Conservation (phyloP, 2,888 invertebrate genomes). For the Eupithecia subfuscata region DNA sequence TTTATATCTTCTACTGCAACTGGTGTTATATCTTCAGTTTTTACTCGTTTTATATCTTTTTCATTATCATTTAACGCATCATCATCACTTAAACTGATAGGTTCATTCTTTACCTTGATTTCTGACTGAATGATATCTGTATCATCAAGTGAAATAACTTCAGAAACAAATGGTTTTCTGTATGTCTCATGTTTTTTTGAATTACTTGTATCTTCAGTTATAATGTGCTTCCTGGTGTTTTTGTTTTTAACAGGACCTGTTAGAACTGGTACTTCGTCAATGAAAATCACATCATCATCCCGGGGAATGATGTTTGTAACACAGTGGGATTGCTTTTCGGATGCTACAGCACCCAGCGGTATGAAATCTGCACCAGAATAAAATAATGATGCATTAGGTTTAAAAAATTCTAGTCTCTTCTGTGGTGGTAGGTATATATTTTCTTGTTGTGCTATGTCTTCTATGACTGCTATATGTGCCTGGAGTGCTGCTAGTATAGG, state of each 20-base stretch:
- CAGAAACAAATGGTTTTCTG: neutral
- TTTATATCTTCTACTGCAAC: constrained; percentile 6
- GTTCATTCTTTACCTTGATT: neutral
- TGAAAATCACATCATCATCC: constrained; percentile 33
- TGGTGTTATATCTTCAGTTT: neutral
- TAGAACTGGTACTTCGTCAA: neutral
- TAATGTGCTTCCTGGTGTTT: neutral
- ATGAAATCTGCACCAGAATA: constrained; percentile 31
- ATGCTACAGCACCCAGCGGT: constrained; percentile 19
- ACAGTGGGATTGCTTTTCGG: constrained; percentile 19
- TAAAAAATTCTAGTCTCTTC: constrained; percentile 43
- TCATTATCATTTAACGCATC: neutral
- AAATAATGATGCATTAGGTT: constrained; percentile 17
- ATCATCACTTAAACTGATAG: neutral
- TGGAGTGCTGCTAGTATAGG: constrained; percentile 54
- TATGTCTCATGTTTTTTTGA: neutral
- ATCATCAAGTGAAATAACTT: neutral
- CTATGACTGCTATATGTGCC: constrained; percentile 58
- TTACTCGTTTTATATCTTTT: neutral
- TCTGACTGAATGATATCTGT: neutral
- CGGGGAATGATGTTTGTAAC: constrained; percentile 30
- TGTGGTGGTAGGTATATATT: constrained; percentile 55
- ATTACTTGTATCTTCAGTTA: neutral
- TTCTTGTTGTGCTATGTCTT: constrained; percentile 54
- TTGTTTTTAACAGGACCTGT: neutral